Percentiles rank a stretch among this genome's conserved stretches.
phyloP scores from a whole-genome alignment of 2,888 invertebrate species.

The Eristalinus sepulchralis region DNA sequence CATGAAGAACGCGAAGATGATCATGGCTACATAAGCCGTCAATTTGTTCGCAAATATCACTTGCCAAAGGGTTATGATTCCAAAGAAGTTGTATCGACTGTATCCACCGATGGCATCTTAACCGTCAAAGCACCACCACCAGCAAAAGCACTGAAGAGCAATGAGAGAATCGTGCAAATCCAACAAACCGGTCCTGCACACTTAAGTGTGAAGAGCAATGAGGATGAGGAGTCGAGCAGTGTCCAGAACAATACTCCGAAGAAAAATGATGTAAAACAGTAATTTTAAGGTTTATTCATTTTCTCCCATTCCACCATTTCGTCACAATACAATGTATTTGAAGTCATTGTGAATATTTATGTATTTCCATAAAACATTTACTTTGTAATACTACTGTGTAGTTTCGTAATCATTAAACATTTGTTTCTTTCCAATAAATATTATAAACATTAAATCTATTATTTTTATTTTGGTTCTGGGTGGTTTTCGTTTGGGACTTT shows the following conservation, averaged over 20 bases:
- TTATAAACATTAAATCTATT: not conserved
- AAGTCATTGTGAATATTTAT: slow-evolving; percentile 1
- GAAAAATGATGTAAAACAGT: slow-evolving; percentile 10
- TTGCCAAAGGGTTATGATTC: slow-evolving; percentile 89
- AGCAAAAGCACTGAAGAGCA: slow-evolving; percentile 76
- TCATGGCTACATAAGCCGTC: slow-evolving; percentile 88
- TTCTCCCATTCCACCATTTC: not conserved
- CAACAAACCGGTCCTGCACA: slow-evolving; percentile 84
- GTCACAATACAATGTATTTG: not conserved
- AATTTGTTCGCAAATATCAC: slow-evolving; percentile 88
- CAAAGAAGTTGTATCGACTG: slow-evolving; percentile 86
- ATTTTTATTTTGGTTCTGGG: not conserved
- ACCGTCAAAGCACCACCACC: slow-evolving; percentile 87
- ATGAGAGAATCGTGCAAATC: slow-evolving; percentile 83
- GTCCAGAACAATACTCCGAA: not conserved
- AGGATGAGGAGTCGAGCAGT: slow-evolving; percentile 37
- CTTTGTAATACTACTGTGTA: slow-evolving; percentile 24
- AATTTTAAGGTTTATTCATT: not conserved
- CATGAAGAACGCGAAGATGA: slow-evolving; percentile 89
- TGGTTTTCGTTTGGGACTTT: not conserved
- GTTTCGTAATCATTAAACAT: not conserved
- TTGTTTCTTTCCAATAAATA: not conserved
- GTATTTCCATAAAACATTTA: not conserved
- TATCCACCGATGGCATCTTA: slow-evolving; percentile 89
- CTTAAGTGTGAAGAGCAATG: slow-evolving; percentile 76